These are phyloP conservation scores for Neogobius melanostomus DNA, from an alignment of 2,113 vertebrate genomes.

Conservation along the genomic window DNA sequence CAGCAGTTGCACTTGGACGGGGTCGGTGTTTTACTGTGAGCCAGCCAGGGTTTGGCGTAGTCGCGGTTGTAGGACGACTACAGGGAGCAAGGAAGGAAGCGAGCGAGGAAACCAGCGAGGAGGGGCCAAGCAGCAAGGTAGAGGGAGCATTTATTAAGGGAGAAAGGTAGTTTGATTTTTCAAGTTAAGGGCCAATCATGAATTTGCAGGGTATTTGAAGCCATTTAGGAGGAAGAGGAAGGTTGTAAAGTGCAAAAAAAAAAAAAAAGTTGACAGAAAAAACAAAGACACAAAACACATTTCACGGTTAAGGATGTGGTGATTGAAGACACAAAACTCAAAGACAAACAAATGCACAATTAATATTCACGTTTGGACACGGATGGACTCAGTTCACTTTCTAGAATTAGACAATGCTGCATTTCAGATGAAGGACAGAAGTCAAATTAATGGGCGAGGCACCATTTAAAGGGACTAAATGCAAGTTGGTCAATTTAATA, in stretches of 20 bases:
- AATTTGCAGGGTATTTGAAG: constrained; percentile 44
- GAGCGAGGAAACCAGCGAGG: constrained; percentile 2
- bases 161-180: constrained; percentile 38
- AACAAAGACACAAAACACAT: constrained; percentile 61
- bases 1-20: constrained; percentile 90
- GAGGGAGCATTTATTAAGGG: constrained; percentile 27
- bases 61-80: constrained; percentile 94
- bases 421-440: background rate
- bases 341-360: constrained; percentile 21
- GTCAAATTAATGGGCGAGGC: too few relatives aligned
- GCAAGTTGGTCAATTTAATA: too few relatives aligned
- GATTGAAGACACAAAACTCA: constrained; percentile 47
- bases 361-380: background rate
- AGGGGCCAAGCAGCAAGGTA: constrained; percentile 28
- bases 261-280: constrained; percentile 48
- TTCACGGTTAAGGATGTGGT: constrained; percentile 70
- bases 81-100: constrained; percentile 56
- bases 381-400: background rate
- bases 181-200: constrained; percentile 24
- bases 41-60: constrained; percentile 99
- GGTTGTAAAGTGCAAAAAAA: constrained; percentile 30
- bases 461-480: too few relatives aligned
- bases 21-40: constrained; percentile 96
- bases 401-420: background rate
- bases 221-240: constrained; percentile 58